Evolutionary conservation across 1,140 invertebrate species (phyloP).

Genomic region (Drosophila sturtevanti): DNA sequence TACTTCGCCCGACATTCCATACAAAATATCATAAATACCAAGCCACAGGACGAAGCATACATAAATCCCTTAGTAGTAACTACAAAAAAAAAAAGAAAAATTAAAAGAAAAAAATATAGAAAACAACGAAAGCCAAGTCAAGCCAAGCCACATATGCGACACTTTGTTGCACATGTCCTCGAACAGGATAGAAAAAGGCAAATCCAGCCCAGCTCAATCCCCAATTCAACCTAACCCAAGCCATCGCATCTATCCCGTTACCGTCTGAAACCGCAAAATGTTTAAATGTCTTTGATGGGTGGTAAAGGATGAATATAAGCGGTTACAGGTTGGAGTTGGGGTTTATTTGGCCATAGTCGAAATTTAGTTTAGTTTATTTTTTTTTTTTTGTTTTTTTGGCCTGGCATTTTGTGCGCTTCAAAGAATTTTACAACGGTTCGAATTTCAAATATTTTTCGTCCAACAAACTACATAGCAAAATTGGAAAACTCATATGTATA

Average conservation of each 20-base stretch:
- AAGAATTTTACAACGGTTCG: conserved; percentile 64
- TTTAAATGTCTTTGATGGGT: conserved; percentile 77
- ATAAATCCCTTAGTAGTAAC: conserved; percentile 44
- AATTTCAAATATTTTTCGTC: conserved; percentile 65
- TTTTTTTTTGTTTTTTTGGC: too few species aligned
- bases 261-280: conserved; percentile 69
- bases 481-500: conserved; percentile 6
- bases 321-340: not conserved
- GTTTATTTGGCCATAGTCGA: not conserved
- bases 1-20: conserved; percentile 55
- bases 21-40: conserved; percentile 75
- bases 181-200: conserved; percentile 39
- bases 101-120: conserved; percentile 13
- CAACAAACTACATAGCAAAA: conserved; percentile 43
- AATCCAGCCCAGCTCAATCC: not conserved
- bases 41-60: conserved; percentile 36
- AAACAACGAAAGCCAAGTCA: conserved; percentile 37
- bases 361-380: conserved; percentile 59
- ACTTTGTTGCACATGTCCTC: conserved; percentile 70
- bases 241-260: conserved; percentile 1
- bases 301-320: conserved; percentile 21
- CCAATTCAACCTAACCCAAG: not conserved
- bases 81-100: conserved; percentile 6
- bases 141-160: conserved; percentile 53
- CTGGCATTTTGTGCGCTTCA: conserved; percentile 61